Conservation (phyloP, 2,797 vertebrate genomes). For the Vireo griseus region DNA sequence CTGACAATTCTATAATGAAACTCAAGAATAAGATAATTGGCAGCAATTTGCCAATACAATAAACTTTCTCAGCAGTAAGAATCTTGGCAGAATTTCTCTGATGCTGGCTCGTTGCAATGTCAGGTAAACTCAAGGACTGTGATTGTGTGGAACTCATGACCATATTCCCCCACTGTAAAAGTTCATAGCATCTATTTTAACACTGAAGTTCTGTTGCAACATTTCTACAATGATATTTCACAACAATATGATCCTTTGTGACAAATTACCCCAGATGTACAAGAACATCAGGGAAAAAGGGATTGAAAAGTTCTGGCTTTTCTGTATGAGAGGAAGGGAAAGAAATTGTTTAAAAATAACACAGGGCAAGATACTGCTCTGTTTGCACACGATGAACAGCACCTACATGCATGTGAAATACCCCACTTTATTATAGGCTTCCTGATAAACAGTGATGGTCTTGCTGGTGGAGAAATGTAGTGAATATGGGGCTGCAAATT, state of each 20-base stretch:
- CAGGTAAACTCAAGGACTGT: background rate
- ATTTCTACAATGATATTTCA: background rate
- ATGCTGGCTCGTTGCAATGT: background rate
- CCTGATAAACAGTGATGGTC: background rate
- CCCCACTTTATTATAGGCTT: background rate
- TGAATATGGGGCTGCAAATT: background rate
- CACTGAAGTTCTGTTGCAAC: background rate
- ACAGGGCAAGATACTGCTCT: background rate
- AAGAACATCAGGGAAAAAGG: background rate
- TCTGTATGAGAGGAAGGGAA: background rate
- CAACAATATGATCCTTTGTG: background rate
- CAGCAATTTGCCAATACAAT: background rate
- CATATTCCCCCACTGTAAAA: background rate
- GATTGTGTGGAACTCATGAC: background rate
- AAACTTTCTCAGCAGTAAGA: background rate
- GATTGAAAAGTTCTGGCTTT: background rate
- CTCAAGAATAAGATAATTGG: background rate
- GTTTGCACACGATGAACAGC: fast-evolving
- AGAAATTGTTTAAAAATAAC: background rate
- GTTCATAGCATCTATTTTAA: background rate
- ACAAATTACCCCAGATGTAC: background rate
- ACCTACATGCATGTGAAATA: background rate
- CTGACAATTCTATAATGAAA: background rate
- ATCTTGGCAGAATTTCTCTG: background rate
- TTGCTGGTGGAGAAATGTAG: background rate